Percentiles rank a stretch among this genome's conserved stretches.
Conservation (phyloP, 2,113 vertebrate species). For the Glareola pratincola region DNA sequence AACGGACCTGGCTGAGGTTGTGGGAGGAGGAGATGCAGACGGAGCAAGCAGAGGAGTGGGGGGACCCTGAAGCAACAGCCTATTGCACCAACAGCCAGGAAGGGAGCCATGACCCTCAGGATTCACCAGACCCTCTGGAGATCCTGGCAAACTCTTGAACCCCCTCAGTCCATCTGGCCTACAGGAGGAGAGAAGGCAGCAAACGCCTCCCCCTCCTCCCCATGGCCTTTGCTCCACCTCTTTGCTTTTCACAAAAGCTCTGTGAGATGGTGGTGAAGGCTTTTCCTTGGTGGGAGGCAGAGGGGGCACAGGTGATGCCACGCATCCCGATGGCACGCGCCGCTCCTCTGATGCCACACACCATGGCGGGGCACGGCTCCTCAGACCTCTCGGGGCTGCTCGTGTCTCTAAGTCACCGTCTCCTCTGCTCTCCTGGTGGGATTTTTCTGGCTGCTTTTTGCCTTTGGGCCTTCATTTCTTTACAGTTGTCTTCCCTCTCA, state of each 20-base stretch:
- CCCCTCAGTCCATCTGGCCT: too few relatives aligned
- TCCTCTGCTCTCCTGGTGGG: background rate
- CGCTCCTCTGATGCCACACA: background rate
- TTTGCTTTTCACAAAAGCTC: background rate
- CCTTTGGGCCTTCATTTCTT: background rate
- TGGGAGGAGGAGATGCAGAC: background rate
- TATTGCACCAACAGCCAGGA: background rate
- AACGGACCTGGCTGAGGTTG: background rate
- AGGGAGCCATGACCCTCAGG: background rate
- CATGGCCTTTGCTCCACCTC: background rate
- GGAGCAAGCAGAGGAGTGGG: background rate
- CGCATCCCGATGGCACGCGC: background rate
- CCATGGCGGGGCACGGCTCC: accelerated
- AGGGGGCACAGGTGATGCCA: background rate
- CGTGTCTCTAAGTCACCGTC: background rate
- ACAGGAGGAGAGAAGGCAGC: background rate
- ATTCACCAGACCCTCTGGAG: background rate
- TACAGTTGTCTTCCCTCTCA: background rate
- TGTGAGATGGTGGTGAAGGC: background rate
- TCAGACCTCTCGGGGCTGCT: background rate
- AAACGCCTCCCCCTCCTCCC: background rate
- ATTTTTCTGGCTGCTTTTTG: background rate
- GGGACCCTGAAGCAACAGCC: background rate
- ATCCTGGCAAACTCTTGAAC: background rate
- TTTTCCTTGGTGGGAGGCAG: background rate